Evolutionary conservation across 1,140 invertebrate species (phyloP), one percentile per base, ranked within the genome.

Genomic region (Heliconius hewitsoni): DNA sequence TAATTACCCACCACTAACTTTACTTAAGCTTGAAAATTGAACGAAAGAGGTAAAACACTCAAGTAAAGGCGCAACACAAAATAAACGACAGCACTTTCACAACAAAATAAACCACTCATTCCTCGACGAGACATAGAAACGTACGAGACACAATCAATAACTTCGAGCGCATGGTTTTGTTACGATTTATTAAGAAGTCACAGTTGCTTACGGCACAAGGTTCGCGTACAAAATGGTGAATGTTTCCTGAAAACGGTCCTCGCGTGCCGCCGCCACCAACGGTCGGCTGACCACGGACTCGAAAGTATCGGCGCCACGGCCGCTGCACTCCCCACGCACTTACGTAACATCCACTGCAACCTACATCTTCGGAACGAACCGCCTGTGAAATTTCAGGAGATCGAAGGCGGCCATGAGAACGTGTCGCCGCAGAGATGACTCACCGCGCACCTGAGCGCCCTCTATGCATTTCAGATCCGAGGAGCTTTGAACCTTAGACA

Each of bases 351-450:
- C 80, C 90, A 89, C 89, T 90, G 91, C 90, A 92, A 89, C 84
- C 87, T 85, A 89, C 87, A 89, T 91, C 91, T 89, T 90, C 85
- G 80, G 83, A 80, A 78, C 81, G 82, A 78, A 85, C 82, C 83
- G 84, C 82, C 83, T 85, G 81, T 75, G 82, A 83, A 81, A 84
- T 82, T 89, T 76, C 85, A 81, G 81, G 85, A 92, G 89, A 92
- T 92, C 89, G 88, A 92, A 89, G 88, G 85, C 90, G 91, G 91
- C 91, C 91, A 91, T 93, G 92, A 91, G 92, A 93, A 90, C 89
- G 87, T 93, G 91, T 92, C 90, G 85, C 84, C 84, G 91, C 91
- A 94, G 88, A 92, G 90, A 91, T 93, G 93, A 93, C 91, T 93
- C 91, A 93, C 90, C 88, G 86, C 81, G 83, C 87, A 60, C 89